Evolutionary conservation across 2,113 vertebrate species (phyloP).

Genomic region (Ceratotherium simum): DNA sequence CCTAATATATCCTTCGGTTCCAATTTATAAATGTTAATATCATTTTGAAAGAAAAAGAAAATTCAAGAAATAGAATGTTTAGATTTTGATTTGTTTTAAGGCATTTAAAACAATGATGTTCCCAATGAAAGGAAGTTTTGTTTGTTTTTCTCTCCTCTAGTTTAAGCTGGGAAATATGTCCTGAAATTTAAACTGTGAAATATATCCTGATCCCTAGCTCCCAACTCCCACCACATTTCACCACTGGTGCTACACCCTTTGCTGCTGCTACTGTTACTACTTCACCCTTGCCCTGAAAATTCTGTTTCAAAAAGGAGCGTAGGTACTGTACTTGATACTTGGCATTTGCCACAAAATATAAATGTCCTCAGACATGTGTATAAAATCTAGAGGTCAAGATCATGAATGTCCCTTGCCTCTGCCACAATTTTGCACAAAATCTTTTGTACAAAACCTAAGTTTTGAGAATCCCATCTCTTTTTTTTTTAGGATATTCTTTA

Average conservation of each 20-base stretch:
- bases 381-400: constrained; percentile 10
- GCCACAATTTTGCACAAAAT: background rate
- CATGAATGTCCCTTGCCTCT: background rate
- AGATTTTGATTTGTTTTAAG: constrained; percentile 1
- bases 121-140: background rate
- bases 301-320: background rate
- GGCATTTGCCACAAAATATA: background rate
- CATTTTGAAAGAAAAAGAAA: constrained; percentile 33
- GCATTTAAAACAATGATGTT: background rate
- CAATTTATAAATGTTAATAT: background rate
- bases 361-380: background rate
- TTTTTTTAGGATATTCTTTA: background rate
- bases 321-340: background rate
- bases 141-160: background rate
- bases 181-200: background rate
- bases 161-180: background rate
- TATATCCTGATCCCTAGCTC: background rate
- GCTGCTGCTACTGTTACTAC: background rate
- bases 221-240: background rate
- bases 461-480: background rate
- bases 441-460: background rate
- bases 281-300: background rate
- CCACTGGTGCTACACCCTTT: background rate
- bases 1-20: background rate
- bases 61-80: background rate